Evolutionary conservation across 2,888 invertebrate species (phyloP).

Genomic region (Amiota minor): DNA sequence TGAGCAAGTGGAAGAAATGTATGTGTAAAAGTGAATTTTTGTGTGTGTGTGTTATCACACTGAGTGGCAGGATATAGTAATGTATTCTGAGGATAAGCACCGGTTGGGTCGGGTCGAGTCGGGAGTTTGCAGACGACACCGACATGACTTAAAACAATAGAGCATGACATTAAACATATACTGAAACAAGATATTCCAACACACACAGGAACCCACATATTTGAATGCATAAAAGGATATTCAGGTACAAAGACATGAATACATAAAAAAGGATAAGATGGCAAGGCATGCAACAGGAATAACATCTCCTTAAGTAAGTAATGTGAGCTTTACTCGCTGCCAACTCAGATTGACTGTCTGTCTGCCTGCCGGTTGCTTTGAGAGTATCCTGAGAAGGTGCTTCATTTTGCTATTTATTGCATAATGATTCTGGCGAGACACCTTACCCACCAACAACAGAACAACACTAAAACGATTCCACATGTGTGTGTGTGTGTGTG

Average conservation of each 20-base stretch:
- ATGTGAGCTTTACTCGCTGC: no score
- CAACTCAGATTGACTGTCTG: no score
- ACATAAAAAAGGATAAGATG: neutral
- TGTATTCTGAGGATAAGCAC: constrained; percentile 41
- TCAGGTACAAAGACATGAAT: neutral
- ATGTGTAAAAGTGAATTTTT: neutral
- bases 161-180: constrained; percentile 51
- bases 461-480: neutral
- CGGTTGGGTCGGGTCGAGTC: constrained; percentile 14
- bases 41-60: neutral
- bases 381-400: neutral
- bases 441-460: neutral
- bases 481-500: neutral
- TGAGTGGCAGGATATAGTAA: constrained; percentile 42
- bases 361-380: no score
- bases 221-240: constrained; percentile 1
- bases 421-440: neutral
- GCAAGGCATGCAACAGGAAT: neutral
- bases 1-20: constrained; percentile 1
- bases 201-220: neutral
- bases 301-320: no score
- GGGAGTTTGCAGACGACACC: constrained; percentile 27
- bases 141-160: constrained; percentile 50
- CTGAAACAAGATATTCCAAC: constrained; percentile 40
- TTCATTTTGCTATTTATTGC: constrained; percentile 6